These are phyloP conservation scores for Paratilapia polleni DNA, from an alignment of 2,113 vertebrate genomes.

Conservation along the genomic window DNA sequence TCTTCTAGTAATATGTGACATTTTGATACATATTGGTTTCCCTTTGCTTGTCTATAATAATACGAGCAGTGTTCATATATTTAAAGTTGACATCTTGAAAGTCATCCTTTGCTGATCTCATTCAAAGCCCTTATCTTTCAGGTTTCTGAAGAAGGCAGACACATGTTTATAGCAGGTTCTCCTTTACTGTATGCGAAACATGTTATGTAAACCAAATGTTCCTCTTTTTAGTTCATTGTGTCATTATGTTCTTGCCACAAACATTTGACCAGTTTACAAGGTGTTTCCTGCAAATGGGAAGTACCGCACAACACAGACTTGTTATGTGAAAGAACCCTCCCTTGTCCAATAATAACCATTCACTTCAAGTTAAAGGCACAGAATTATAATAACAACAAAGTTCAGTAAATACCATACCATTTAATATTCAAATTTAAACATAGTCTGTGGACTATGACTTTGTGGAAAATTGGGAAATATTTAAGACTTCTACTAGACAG, in stretches of 20 bases:
- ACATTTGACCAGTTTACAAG: not conserved
- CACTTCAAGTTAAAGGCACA: not conserved
- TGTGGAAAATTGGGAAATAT: not conserved
- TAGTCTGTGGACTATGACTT: not conserved
- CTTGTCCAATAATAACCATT: not conserved
- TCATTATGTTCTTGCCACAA: conserved; percentile 29
- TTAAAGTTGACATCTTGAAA: not conserved
- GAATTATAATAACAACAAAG: not conserved
- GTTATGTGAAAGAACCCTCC: not conserved
- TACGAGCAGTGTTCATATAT: not conserved
- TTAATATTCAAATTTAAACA: not conserved
- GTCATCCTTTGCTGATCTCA: not conserved
- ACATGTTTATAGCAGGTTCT: conserved; percentile 33
- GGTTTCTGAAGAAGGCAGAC: conserved; percentile 1
- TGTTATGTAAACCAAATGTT: conserved; percentile 25
- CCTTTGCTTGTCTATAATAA: not conserved
- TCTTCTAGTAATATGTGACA: not conserved
- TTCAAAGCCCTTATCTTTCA: not conserved
- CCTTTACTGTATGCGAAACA: conserved; percentile 24
- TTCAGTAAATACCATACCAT: not conserved
- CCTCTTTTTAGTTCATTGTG: conserved; percentile 40
- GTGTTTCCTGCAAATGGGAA: conserved; percentile 2
- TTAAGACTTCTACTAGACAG: not conserved
- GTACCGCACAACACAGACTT: not conserved
- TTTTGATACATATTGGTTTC: not conserved